Evolutionary conservation across 2,113 vertebrate genomes (phyloP), one percentile per base, ranked within the genome.

Genomic region (Lampris incognitus): DNA sequence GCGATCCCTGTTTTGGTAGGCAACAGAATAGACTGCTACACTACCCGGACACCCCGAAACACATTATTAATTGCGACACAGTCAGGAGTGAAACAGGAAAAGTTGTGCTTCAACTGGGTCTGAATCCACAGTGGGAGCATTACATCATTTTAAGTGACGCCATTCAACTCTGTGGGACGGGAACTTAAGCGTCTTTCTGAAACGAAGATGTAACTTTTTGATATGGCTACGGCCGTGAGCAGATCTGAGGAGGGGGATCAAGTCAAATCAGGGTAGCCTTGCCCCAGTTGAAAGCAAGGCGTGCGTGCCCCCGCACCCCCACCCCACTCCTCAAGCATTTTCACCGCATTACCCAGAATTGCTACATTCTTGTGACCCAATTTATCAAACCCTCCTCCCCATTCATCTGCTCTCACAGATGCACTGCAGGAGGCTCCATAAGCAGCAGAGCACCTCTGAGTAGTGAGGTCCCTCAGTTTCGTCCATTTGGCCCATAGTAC

Each of bases 331-430:
- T 85, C 82, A 81, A 82, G 88, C 87, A 11, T 81, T 88, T 90
- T 90, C 84, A 87, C 79, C 92, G 75, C 85, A 88, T 92, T 90
- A 91, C 88, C 89, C 91, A 89, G 86, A 91, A 91, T 90, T 73
- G 72, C 76, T 72, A 55, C n/a, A 48, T 86, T 78, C 58, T 72
- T 72, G 80, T 93, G 92, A 92, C 92, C 92, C 90, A 91, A 50
- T 90, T 93, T 74, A 88, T 79, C 87, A 87, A 80, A 72, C 79
- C 84, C 91, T 90, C 88, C 89, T 87, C 89, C 88, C 78, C 88
- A 85, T 89, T 93, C 89, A 90, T 92, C 92, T 93, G 91, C 89
- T 89, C 78, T 76, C 81, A 69, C 91, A 90, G 86, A 91, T 85
- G 86, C 87, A 85, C 91, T 56, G 41, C 84, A 61, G 84, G 88